A percentile compares a stretch with the other conserved stretches of the same genome.
These are phyloP conservation scores for Carterocephalus palaemon DNA, from an alignment of 2,888 invertebrate genomes.

Conservation along the genomic window DNA sequence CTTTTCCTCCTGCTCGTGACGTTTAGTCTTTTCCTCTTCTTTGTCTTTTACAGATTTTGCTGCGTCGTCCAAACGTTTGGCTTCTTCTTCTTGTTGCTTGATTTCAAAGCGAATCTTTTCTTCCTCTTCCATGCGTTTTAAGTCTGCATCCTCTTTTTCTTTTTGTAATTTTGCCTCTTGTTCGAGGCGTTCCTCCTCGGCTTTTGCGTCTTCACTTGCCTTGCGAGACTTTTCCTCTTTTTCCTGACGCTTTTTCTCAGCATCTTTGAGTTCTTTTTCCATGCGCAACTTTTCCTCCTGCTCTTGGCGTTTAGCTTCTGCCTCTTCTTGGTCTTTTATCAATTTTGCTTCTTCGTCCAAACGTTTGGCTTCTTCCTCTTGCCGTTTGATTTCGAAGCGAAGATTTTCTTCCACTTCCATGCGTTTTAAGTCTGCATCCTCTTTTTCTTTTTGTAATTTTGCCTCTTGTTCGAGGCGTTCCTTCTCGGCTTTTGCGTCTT, in stretches of 20 bases:
- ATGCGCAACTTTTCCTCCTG: slow-evolving; percentile 11
- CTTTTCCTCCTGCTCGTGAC: too few species aligned
- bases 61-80: too few species aligned
- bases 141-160: too few species aligned
- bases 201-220: slow-evolving; percentile 25
- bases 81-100: too few species aligned
- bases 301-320: slow-evolving; percentile 15
- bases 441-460: slow-evolving; percentile 3
- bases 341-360: background rate
- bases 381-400: slow-evolving; percentile 1
- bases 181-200: slow-evolving; percentile 2
- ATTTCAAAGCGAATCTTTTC: too few species aligned
- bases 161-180: too few species aligned
- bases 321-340: slow-evolving; percentile 6
- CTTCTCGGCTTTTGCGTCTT: slow-evolving; percentile 9
- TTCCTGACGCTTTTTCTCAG: slow-evolving; percentile 14
- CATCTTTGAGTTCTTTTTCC: slow-evolving; percentile 21
- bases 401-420: slow-evolving; percentile 25
- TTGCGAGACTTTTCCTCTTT: slow-evolving; percentile 25
- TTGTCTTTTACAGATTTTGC: too few species aligned
- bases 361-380: too few species aligned
- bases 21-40: too few species aligned
- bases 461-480: background rate
- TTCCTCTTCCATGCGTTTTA: too few species aligned
- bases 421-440: slow-evolving; percentile 26